These are phyloP conservation scores for Andricus quercusramuli DNA, from an alignment of 2,888 invertebrate species.

Conservation along the genomic window DNA sequence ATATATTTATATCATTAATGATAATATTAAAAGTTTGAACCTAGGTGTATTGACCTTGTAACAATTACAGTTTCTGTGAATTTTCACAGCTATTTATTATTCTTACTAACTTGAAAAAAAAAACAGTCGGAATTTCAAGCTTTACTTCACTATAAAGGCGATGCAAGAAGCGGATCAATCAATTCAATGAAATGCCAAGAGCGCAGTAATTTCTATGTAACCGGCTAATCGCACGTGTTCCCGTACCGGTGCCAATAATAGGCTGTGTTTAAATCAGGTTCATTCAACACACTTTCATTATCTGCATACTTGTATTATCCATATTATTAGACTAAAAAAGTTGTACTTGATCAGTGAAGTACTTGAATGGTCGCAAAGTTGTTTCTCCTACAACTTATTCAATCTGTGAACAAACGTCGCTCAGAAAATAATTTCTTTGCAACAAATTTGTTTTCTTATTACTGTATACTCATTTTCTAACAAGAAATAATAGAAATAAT, in stretches of 20 bases:
- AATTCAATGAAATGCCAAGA: slow-evolving; percentile 8
- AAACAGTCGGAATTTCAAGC: background rate
- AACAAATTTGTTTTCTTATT: too few relatives aligned
- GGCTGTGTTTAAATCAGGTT: background rate
- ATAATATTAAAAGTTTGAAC: background rate
- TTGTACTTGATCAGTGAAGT: background rate
- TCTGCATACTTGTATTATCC: slow-evolving; percentile 1
- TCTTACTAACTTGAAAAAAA: background rate
- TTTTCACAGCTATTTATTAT: background rate
- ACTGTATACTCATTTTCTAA: too few relatives aligned
- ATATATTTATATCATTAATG: background rate
- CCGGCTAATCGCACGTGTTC: background rate
- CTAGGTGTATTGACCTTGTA: background rate
- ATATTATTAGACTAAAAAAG: background rate
- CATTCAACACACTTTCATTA: slow-evolving; percentile 3
- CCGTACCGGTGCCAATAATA: background rate
- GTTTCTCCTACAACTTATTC: background rate
- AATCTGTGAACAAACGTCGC: background rate
- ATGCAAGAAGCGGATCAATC: background rate
- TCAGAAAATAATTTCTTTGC: too few relatives aligned
- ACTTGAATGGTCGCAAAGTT: background rate
- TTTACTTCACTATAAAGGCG: background rate
- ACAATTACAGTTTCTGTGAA: background rate
- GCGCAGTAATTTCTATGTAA: slow-evolving; percentile 10
- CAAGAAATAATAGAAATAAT: too few relatives aligned